A percentile compares a stretch with the other conserved stretches of the same genome.
phyloP scores from a whole-genome alignment of 2,888 invertebrate genomes.

The Leistus spinibarbis region DNA sequence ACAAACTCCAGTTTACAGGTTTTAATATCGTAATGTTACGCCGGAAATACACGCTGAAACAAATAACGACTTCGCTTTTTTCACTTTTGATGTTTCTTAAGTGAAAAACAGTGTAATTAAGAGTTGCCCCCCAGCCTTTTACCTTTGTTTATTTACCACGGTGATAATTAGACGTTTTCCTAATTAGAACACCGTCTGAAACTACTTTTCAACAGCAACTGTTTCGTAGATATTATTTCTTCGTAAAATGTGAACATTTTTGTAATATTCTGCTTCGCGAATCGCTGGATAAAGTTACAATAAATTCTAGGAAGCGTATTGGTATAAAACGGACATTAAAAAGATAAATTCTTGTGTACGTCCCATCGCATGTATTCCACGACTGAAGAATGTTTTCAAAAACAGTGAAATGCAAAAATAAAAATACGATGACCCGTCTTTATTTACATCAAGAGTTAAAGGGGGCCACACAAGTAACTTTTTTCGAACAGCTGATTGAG shows the following conservation, averaged over 20 bases:
- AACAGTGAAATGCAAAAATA: background rate
- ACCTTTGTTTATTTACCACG: background rate
- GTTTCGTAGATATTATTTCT: no score
- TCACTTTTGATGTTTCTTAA: background rate
- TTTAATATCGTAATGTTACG: no score
- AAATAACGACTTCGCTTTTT: no score
- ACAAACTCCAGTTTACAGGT: no score
- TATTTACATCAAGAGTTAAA: no score
- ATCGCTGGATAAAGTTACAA: background rate
- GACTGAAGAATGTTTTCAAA: slow-evolving; percentile 23
- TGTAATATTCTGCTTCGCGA: background rate
- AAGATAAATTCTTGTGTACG: slow-evolving; percentile 32
- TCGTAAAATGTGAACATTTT: background rate
- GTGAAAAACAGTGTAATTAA: background rate
- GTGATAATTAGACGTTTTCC: background rate
- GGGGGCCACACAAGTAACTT: no score
- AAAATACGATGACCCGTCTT: slow-evolving; percentile 23
- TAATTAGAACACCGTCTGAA: background rate
- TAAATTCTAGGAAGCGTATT: background rate
- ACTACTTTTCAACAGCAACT: background rate
- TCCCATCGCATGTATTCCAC: slow-evolving; percentile 31
- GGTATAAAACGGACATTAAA: slow-evolving; percentile 31
- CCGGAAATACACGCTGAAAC: no score
- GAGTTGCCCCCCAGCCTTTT: background rate
- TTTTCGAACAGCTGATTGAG: no score